These are phyloP conservation scores for Pionites leucogaster DNA, from an alignment of 2,113 vertebrate genomes.

Conservation along the genomic window DNA sequence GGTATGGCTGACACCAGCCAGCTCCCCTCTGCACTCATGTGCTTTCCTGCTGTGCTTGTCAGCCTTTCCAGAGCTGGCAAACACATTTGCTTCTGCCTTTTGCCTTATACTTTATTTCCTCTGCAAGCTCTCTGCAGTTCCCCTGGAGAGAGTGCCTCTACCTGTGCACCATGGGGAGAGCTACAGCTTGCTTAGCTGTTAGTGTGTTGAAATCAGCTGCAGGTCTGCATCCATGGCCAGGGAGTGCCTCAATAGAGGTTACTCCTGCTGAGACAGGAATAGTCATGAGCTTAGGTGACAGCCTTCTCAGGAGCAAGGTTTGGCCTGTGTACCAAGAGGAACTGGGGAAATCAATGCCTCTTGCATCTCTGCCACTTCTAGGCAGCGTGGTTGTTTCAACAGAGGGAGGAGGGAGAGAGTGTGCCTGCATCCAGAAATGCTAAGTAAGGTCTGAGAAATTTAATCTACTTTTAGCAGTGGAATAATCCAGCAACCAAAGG, in stretches of 20 bases:
- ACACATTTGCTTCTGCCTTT: not conserved
- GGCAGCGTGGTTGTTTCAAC: not conserved
- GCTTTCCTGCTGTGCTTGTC: not conserved
- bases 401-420: not conserved
- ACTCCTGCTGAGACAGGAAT: not conserved
- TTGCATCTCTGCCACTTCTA: not conserved
- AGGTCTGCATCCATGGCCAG: not conserved
- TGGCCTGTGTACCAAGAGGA: not conserved
- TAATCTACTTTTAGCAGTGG: not conserved
- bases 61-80: not conserved
- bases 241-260: not conserved
- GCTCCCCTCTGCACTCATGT: not conserved
- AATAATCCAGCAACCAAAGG: not conserved
- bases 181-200: not conserved
- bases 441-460: not conserved
- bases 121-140: not conserved
- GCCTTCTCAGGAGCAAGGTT: not conserved
- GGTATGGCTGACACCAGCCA: not conserved
- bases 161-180: not conserved
- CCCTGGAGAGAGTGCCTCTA: not conserved
- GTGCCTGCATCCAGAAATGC: not conserved
- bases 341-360: not conserved
- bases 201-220: not conserved
- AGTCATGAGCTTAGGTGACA: not conserved
- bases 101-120: not conserved